Base-by-base conservation (phyloP, 2,888 invertebrate species). In the Standfussiana lucernea region DNA sequence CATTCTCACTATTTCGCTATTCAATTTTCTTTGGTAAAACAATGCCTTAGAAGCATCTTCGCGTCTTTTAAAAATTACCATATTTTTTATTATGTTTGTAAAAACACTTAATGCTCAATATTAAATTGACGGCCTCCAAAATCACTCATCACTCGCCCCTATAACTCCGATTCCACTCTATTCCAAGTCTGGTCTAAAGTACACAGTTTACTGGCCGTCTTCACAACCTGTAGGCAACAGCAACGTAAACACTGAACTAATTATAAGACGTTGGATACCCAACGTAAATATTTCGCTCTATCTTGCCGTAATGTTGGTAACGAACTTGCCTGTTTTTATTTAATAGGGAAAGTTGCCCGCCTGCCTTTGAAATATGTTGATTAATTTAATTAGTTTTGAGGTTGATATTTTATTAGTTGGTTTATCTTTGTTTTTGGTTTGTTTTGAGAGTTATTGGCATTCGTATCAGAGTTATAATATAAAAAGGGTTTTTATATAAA, bases 211-310 rank as follows among this genome's bases (percentile, higher is more conserved):
- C 84, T 84, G 77, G 84, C 75, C 87, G 75, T 84, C 87, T 85
- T 77, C 84, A 77, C 84, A 84, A 86, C 87, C 85, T 79, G 77
- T 78, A 79, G 80, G 78, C 75, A 66, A 72, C 66, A 74, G 37
- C 83, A 71, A 82, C 74, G 93, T 92, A 94, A 92, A 94, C 93
- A 93, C 87, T 83, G 88, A 92, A 92, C 92, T 94, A 94, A 94
- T 94, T 94, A 93, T 90, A 90, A 91, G 92, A 91, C 89, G 89
- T 88, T 88, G 89, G 90, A 89, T 91, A 82, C 73, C 79, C 87
- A 90, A 85, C 83, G 91, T 91, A 93, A 93, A 93, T 91, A 92
- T 89, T 90, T 87, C 73, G 72, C 71, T 83, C 77, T 77, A 79
- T 83, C 83, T 83, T 67, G n/a, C 62, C 69, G 73, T 76, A 71